phyloP scores from a whole-genome alignment of 2,797 vertebrate genomes.

The Eospalax fontanierii region DNA sequence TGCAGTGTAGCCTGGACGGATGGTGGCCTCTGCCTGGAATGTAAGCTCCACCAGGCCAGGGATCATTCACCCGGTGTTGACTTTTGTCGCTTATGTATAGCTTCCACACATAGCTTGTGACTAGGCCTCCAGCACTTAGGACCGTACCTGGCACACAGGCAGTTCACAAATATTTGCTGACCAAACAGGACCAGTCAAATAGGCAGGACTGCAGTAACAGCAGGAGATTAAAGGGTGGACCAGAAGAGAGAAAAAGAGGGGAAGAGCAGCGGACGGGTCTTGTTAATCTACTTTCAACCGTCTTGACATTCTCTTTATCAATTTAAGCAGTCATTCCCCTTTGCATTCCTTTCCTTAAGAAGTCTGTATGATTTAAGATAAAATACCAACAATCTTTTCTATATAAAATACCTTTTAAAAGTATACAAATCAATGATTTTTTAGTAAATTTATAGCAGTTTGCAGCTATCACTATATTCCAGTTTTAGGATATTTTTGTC shows the following conservation, averaged over 20 bases:
- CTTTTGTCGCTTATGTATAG: neutral
- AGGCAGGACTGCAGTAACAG: neutral
- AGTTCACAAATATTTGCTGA: conserved; percentile 38
- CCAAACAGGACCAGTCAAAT: neutral
- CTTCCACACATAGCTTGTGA: neutral
- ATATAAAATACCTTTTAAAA: conserved; percentile 34
- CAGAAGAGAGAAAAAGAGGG: neutral
- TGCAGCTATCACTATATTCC: neutral
- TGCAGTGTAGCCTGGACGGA: neutral
- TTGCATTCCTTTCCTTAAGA: conserved; percentile 39
- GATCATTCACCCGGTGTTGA: neutral
- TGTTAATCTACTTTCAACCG: neutral
- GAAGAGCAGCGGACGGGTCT: neutral
- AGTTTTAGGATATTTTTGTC: conserved; percentile 30
- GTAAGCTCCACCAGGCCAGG: neutral
- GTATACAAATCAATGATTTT: neutral
- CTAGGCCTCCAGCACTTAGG: neutral
- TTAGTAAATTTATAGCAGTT: neutral
- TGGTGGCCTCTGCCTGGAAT: neutral
- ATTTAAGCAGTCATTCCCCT: neutral
- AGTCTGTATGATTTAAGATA: conserved; percentile 1
- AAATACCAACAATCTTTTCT: conserved; percentile 12
- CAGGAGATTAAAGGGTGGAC: neutral
- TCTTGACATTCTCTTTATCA: neutral
- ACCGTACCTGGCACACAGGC: neutral